These are phyloP conservation scores for Beroe forskalii DNA, from an alignment of 37 sponge, comb jelly and placozoan species.

Conservation along the genomic window DNA sequence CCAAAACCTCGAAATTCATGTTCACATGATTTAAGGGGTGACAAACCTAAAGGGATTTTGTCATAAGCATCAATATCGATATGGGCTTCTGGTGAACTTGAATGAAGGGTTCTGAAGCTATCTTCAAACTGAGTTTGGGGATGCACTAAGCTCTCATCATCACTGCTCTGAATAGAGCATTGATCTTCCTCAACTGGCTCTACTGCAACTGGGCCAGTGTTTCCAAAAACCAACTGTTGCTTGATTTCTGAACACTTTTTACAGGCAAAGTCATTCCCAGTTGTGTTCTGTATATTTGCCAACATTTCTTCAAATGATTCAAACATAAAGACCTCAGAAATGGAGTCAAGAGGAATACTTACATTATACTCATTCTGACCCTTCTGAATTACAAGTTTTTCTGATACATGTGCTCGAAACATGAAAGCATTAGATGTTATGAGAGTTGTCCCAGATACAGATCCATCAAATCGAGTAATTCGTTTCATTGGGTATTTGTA, in stretches of 20 bases:
- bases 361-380: constrained; percentile 42
- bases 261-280: constrained; percentile 3
- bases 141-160: no score
- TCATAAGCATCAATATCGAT: no score
- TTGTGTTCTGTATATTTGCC: constrained; percentile 30
- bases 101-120: no score
- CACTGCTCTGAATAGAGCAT: not conserved
- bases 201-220: not conserved
- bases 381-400: constrained; percentile 46
- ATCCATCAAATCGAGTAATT: constrained; percentile 60
- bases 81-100: no score
- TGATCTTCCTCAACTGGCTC: not conserved
- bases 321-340: constrained; percentile 24
- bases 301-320: constrained; percentile 39
- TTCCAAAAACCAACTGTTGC: not conserved
- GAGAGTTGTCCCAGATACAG: constrained; percentile 40
- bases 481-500: constrained; percentile 52
- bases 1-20: constrained; percentile 41
- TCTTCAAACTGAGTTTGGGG: no score
- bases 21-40: not conserved
- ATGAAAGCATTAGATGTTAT: constrained; percentile 61
- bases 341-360: constrained; percentile 53
- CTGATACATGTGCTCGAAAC: constrained; percentile 53
- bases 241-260: constrained; percentile 11
- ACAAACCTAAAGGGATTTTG: no score